Percentiles rank a stretch among this genome's conserved stretches.
Conservation (phyloP, 2,797 vertebrate genomes). For the Muscicapa comitata region DNA sequence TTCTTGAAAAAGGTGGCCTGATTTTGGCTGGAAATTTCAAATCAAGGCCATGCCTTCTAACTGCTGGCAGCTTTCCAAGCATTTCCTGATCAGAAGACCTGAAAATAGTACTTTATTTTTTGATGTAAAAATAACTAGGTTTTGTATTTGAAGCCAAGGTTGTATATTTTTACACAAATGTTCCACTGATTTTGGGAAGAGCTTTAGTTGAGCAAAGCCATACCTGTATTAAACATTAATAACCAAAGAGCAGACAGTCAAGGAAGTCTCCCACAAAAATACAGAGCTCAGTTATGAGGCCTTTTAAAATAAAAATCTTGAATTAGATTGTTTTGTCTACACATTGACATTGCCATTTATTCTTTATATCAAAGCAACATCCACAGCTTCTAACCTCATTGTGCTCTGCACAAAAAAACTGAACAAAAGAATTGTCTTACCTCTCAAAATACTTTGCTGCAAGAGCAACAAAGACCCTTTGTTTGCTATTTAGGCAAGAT, state of each 20-base stretch:
- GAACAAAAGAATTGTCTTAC: slow-evolving; percentile 22
- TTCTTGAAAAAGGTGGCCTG: not conserved
- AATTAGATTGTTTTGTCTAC: slow-evolving; percentile 11
- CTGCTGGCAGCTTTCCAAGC: not conserved
- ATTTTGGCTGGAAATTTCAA: slow-evolving; percentile 29
- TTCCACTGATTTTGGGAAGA: not conserved
- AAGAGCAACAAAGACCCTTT: not conserved
- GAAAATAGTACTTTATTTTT: not conserved
- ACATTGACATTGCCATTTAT: not conserved
- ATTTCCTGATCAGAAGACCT: not conserved
- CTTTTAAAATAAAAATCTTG: not conserved
- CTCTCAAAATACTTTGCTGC: not conserved
- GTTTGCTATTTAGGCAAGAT: slow-evolving; percentile 4
- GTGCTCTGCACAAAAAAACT: not conserved
- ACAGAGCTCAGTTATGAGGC: not conserved
- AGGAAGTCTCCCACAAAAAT: not conserved
- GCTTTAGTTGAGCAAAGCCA: not conserved
- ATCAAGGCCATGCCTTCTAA: not conserved
- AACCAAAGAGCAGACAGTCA: not conserved
- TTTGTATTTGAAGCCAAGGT: not conserved
- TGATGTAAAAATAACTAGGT: not conserved
- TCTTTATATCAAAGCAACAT: slow-evolving; percentile 19
- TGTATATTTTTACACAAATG: not conserved
- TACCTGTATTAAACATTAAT: not conserved
- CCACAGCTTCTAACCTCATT: slow-evolving; percentile 26